Percentiles rank a stretch among this genome's conserved stretches.
Conservation (phyloP, 2,888 invertebrate species). For the Synergus gifuensis region DNA sequence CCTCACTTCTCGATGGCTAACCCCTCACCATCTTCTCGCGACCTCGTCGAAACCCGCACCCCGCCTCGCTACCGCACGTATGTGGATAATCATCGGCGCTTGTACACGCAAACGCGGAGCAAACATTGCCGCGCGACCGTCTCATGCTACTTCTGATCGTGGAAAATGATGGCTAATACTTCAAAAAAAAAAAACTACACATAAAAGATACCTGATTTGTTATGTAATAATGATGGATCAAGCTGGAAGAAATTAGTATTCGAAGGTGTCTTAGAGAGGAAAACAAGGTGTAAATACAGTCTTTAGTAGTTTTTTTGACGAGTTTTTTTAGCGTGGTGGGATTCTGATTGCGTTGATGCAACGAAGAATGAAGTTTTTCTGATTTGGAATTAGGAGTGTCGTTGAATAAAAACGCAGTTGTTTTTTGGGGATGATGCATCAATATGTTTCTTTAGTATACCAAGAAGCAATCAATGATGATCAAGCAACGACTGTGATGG, state of each 20-base stretch:
- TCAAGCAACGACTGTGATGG: too few species aligned
- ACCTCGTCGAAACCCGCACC: constrained; percentile 36
- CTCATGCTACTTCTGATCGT: background rate
- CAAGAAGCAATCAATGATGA: too few species aligned
- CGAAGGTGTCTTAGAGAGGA: background rate
- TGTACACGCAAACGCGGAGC: constrained; percentile 50
- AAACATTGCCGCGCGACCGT: constrained; percentile 44
- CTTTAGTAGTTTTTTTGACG: background rate
- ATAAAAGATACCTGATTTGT: background rate
- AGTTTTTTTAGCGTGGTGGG: background rate
- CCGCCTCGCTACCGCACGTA: constrained; percentile 41
- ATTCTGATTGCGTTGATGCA: background rate
- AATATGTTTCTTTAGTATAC: too few species aligned
- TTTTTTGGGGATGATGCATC: background rate
- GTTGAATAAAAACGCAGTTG: background rate
- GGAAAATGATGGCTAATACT: background rate
- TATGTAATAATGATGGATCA: background rate
- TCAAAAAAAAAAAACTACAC: background rate
- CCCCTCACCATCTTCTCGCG: constrained; percentile 32
- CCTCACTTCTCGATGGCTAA: constrained; percentile 38
- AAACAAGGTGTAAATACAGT: background rate
- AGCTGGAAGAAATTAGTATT: background rate
- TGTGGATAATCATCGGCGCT: constrained; percentile 57
- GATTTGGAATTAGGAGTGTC: background rate
- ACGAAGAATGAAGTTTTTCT: background rate